A percentile compares a stretch with the other conserved stretches of the same genome.
Evolutionary conservation across 2,797 vertebrate species (phyloP).

Genomic region (Pseudopleuronectes americanus): DNA sequence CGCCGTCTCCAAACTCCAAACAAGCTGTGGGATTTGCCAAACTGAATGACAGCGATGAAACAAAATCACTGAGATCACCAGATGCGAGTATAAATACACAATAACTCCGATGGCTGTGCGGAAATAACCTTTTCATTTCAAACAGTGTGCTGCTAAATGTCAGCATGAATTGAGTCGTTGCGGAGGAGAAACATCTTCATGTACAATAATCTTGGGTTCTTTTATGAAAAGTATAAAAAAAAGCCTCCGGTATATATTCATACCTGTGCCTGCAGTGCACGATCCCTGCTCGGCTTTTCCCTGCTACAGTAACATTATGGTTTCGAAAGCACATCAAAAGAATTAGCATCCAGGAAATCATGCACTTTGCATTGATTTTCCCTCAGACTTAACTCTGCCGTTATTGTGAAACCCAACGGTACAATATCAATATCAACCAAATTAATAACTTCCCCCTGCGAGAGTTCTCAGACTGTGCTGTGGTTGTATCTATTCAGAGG

Average conservation of each 20-base stretch:
- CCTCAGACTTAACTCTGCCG: slow-evolving; percentile 36
- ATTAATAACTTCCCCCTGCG: slow-evolving; percentile 54
- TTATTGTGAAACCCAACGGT: slow-evolving; percentile 39
- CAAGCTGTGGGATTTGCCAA: slow-evolving; percentile 37
- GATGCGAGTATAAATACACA: slow-evolving; percentile 13
- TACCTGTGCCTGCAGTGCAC: not conserved
- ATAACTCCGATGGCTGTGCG: slow-evolving; percentile 3
- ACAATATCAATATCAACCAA: slow-evolving; percentile 55
- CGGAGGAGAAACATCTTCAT: slow-evolving; percentile 25
- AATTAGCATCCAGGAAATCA: slow-evolving; percentile 50
- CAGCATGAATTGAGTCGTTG: slow-evolving; percentile 28
- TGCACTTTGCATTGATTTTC: slow-evolving; percentile 32
- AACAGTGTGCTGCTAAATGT: slow-evolving; percentile 48
- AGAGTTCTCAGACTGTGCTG: slow-evolving; percentile 22
- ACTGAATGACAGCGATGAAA: slow-evolving; percentile 13
- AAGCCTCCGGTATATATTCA: slow-evolving; percentile 46
- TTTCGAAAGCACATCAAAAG: slow-evolving; percentile 55
- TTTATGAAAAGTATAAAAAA: slow-evolving; percentile 48
- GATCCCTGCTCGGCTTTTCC: slow-evolving; percentile 22
- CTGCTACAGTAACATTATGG: not conserved
- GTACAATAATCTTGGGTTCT: slow-evolving; percentile 41
- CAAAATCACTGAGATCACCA: slow-evolving; percentile 21
- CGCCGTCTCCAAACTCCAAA: slow-evolving; percentile 23
- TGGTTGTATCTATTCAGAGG: slow-evolving; percentile 14
- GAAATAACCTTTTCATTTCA: slow-evolving; percentile 56